Conservation (phyloP, 2,113 vertebrate genomes). For the Galbula dea region DNA sequence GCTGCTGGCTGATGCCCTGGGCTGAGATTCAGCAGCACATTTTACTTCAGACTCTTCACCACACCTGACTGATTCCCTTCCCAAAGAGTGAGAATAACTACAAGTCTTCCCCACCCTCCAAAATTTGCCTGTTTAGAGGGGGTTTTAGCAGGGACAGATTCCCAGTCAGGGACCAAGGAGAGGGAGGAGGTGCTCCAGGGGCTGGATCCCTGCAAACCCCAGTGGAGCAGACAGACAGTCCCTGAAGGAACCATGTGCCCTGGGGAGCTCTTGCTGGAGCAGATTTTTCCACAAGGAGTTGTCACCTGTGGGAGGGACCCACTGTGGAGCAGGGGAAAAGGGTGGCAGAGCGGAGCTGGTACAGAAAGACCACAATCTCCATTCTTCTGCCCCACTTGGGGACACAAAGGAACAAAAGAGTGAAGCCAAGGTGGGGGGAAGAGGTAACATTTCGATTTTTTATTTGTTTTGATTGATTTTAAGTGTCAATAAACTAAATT, state of each 20-base stretch:
- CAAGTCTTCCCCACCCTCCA: neutral
- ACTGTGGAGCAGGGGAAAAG: neutral
- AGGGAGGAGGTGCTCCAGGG: neutral
- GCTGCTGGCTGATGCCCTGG: neutral
- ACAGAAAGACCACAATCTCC: neutral
- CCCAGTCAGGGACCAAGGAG: neutral
- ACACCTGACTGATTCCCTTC: neutral
- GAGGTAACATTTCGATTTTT: neutral
- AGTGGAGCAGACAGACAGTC: rapidly evolving
- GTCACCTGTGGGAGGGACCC: neutral
- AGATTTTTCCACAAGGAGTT: neutral
- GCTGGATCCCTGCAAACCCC: neutral
- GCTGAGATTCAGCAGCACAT: neutral
- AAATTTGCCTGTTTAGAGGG: neutral
- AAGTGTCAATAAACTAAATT: neutral
- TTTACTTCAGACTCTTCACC: neutral
- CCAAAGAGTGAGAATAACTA: neutral
- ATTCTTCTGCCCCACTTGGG: neutral
- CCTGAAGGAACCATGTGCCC: neutral
- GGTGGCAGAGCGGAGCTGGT: neutral
- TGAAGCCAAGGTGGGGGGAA: rapidly evolving
- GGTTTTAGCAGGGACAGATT: neutral
- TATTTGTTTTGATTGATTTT: neutral
- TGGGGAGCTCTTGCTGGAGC: neutral
- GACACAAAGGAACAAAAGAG: neutral